Percentiles rank a stretch among this genome's conserved stretches.
Evolutionary conservation across 2,113 vertebrate species (phyloP).

Genomic region (Dromiciops gliroides): DNA sequence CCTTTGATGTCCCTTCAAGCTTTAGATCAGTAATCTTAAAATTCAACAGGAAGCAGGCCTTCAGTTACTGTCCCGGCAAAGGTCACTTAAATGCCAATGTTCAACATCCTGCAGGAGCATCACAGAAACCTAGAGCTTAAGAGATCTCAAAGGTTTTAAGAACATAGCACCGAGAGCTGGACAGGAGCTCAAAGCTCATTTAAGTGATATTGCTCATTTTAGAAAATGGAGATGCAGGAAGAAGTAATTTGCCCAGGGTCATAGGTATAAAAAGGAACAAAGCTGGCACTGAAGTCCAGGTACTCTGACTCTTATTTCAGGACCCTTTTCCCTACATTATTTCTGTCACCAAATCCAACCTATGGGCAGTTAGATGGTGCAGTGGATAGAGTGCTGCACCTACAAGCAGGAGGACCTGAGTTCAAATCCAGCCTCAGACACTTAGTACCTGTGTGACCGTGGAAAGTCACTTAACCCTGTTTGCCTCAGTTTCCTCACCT

Average conservation of each 20-base stretch:
- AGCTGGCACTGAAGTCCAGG: not conserved
- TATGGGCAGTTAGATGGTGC: not conserved
- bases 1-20: too few species aligned
- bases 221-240: not conserved
- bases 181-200: not conserved
- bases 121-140: not conserved
- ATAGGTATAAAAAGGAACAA: not conserved
- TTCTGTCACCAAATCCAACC: not conserved
- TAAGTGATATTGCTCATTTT: not conserved
- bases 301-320: not conserved
- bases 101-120: not conserved
- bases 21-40: too few species aligned
- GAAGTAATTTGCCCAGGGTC: not conserved
- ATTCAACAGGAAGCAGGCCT: too few species aligned
- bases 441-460: not conserved
- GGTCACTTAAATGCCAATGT: too few species aligned
- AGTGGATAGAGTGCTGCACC: not conserved
- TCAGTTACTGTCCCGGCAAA: too few species aligned
- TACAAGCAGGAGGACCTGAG: not conserved
- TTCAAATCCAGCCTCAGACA: constrained; percentile 17
- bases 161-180: not conserved
- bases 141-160: not conserved
- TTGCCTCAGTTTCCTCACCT: too few species aligned
- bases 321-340: not conserved
- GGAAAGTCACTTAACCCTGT: constrained; percentile 1